Percentiles rank a stretch among this genome's conserved stretches.
Conservation (phyloP, 2,113 vertebrate species). For the Podiceps cristatus region DNA sequence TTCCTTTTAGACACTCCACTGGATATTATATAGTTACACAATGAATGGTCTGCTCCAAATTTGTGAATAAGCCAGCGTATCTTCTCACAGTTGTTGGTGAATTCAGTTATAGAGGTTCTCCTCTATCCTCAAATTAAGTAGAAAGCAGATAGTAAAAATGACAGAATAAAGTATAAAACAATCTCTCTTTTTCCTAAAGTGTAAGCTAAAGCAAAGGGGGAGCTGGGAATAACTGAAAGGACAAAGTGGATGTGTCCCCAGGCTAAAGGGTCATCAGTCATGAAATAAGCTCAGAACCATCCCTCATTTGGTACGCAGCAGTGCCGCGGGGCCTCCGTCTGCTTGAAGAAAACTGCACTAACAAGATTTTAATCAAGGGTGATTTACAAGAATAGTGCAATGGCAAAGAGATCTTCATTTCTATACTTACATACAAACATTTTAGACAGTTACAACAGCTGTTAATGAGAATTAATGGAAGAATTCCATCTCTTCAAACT, state of each 20-base stretch:
- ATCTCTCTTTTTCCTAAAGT: not conserved
- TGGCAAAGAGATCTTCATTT: not conserved
- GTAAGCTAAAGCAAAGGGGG: not conserved
- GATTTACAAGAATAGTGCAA: not conserved
- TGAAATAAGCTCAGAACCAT: not conserved
- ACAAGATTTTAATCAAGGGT: not conserved
- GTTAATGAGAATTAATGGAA: not conserved
- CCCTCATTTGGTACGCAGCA: not conserved
- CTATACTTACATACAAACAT: no score
- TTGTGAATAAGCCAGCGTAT: not conserved
- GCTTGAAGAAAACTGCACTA: not conserved
- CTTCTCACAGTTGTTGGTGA: not conserved
- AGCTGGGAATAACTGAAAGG: not conserved
- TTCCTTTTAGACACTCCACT: not conserved
- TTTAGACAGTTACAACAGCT: not conserved
- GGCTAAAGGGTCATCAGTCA: not conserved
- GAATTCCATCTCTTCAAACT: not conserved
- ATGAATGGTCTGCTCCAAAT: not conserved
- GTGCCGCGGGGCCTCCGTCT: not conserved
- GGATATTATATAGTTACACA: not conserved
- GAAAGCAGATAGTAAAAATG: not conserved
- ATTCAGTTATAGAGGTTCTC: not conserved
- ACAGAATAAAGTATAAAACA: not conserved
- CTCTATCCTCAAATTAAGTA: not conserved
- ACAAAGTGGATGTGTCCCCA: rapidly evolving